A percentile compares a stretch with the other conserved stretches of the same genome.
Evolutionary conservation across 92 coral and sea anemone genomes (phyloP).

Genomic region (Actinernus sp.): DNA sequence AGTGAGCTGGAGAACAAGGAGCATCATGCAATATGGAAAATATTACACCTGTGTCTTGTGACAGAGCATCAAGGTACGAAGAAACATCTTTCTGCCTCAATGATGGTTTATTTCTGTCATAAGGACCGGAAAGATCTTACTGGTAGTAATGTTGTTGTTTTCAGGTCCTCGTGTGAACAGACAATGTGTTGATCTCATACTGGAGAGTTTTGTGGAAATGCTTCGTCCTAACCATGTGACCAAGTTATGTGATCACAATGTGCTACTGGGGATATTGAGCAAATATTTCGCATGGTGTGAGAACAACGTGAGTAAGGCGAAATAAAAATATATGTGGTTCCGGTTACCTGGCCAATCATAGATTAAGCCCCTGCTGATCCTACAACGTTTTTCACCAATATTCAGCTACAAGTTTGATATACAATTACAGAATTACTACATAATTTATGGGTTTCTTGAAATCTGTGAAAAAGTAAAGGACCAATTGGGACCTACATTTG

Average conservation of each 20-base stretch:
- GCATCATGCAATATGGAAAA: conserved; percentile 18
- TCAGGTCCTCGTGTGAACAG: conserved; percentile 23
- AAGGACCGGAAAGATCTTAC: not conserved
- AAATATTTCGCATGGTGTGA: conserved; percentile 18
- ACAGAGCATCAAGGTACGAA: conserved; percentile 3
- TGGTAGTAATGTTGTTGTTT: not conserved
- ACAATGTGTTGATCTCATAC: conserved; percentile 12
- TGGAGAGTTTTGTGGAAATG: conserved; percentile 16
- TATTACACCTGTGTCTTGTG: conserved; percentile 9
- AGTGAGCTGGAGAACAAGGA: not conserved
- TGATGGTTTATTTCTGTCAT: not conserved
- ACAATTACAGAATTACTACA: no score
- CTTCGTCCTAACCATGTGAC: not conserved
- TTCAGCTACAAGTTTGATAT: no score
- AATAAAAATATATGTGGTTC: no score
- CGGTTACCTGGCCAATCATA: no score
- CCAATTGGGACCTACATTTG: not conserved
- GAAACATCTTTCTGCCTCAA: no score
- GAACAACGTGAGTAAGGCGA: not conserved
- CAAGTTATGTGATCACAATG: not conserved
- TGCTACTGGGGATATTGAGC: conserved; percentile 3
- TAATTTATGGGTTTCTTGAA: no score
- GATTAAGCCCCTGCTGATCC: no score
- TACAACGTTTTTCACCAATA: no score
- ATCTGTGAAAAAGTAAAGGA: no score